phyloP scores from a whole-genome alignment of 2,888 invertebrate species.

The Torymus aiolomorphi region DNA sequence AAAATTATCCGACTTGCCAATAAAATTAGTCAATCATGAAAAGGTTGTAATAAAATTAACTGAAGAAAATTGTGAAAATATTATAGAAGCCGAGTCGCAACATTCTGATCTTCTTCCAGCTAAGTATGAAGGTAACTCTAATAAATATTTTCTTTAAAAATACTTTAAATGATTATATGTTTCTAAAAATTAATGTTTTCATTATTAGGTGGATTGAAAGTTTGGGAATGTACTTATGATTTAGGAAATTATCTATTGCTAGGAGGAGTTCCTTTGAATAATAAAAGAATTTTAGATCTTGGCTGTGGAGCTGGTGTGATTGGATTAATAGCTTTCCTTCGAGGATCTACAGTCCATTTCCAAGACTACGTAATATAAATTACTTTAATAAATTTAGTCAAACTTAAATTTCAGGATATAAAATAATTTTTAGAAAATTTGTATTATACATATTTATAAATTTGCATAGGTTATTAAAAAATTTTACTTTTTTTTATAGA shows the following conservation, averaged over 20 bases:
- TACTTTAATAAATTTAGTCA: too few relatives aligned
- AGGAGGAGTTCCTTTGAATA: slow-evolving; percentile 74
- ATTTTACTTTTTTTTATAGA: slow-evolving; percentile 79
- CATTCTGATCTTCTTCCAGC: slow-evolving; percentile 87
- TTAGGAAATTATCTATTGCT: slow-evolving; percentile 82
- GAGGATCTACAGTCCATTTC: slow-evolving; percentile 84
- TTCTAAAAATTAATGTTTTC: neutral
- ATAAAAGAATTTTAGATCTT: slow-evolving; percentile 86
- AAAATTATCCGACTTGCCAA: slow-evolving; percentile 56
- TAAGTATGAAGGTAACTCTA: slow-evolving; percentile 85
- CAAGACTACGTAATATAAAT: slow-evolving; percentile 90
- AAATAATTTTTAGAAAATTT: neutral
- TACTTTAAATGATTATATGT: slow-evolving; percentile 8
- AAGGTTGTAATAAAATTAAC: slow-evolving; percentile 66
- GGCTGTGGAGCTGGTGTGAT: slow-evolving; percentile 95
- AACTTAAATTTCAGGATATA: too few relatives aligned
- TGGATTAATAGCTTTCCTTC: slow-evolving; percentile 85
- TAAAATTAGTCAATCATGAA: slow-evolving; percentile 67
- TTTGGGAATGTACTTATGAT: slow-evolving; percentile 96
- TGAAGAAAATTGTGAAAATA: slow-evolving; percentile 71
- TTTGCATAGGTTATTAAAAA: slow-evolving; percentile 18
- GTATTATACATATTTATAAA: slow-evolving; percentile 33
- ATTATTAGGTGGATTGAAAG: slow-evolving; percentile 89
- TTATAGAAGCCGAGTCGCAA: slow-evolving; percentile 79
- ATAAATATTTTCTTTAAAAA: neutral